phyloP scores from a whole-genome alignment of 2,113 vertebrate species.

The Tachuris rubrigastra region DNA sequence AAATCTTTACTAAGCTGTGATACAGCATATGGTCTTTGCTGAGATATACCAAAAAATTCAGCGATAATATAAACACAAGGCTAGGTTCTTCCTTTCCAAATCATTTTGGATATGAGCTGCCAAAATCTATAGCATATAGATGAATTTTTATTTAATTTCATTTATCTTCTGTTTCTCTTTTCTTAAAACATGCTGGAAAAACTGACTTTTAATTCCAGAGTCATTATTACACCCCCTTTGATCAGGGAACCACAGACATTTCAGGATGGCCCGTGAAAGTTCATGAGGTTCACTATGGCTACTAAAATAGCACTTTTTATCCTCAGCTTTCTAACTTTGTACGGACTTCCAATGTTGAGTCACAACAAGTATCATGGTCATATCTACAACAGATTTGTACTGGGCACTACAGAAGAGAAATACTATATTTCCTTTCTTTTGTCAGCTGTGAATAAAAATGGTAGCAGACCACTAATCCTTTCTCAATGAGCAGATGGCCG shows the following conservation, averaged over 20 bases:
- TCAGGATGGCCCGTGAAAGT: background rate
- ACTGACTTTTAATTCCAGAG: background rate
- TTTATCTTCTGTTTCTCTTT: background rate
- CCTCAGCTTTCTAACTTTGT: background rate
- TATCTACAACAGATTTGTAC: background rate
- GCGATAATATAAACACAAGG: background rate
- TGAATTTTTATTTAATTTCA: background rate
- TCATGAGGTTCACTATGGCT: background rate
- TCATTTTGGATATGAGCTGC: background rate
- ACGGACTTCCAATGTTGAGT: background rate
- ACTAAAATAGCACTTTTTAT: background rate
- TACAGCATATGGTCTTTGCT: conserved; percentile 20
- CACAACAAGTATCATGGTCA: background rate
- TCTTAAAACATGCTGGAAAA: background rate
- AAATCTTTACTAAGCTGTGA: background rate
- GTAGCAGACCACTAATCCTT: conserved; percentile 14
- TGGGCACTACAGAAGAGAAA: background rate
- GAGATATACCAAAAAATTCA: conserved; percentile 18
- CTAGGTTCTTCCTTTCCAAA: background rate
- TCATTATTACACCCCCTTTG: background rate
- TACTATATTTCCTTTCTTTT: background rate
- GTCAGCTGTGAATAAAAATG: background rate
- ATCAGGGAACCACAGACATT: background rate
- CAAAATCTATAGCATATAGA: background rate
- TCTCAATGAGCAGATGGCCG: conserved; percentile 7